Percentiles rank a stretch among this genome's conserved stretches.
These are phyloP conservation scores for Orgyia antiqua DNA, from an alignment of 2,888 invertebrate genomes.

Conservation along the genomic window DNA sequence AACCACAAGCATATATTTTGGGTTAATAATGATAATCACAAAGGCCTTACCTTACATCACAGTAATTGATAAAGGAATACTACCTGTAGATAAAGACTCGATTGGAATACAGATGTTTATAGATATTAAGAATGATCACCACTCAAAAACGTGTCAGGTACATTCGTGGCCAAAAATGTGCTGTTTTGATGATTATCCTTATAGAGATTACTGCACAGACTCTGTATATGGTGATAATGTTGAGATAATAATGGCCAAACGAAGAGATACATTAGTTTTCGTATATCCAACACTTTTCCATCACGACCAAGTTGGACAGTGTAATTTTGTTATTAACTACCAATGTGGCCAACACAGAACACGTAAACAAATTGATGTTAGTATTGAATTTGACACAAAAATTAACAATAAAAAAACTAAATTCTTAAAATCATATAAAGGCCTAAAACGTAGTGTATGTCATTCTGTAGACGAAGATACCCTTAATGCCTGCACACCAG, in stretches of 20 bases:
- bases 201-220: conserved; percentile 37
- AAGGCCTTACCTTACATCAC: conserved; percentile 25
- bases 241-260: conserved; percentile 33
- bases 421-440: conserved; percentile 28
- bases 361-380: conserved; percentile 24
- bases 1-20: conserved; percentile 16
- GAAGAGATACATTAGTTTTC: conserved; percentile 38
- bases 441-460: conserved; percentile 30
- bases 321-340: conserved; percentile 37
- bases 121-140: conserved; percentile 45
- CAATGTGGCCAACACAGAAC: conserved; percentile 26
- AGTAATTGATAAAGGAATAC: conserved; percentile 50
- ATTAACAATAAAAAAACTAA: conserved; percentile 17
- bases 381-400: conserved; percentile 48
- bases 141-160: conserved; percentile 30
- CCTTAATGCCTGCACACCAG: conserved; percentile 42
- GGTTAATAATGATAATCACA: conserved; percentile 19
- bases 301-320: conserved; percentile 50
- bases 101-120: conserved; percentile 53
- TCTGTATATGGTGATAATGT: conserved; percentile 28
- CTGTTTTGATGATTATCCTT: conserved; percentile 35
- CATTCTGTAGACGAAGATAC: conserved; percentile 44
- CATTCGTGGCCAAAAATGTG: conserved; percentile 37
- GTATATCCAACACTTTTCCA: conserved; percentile 45
- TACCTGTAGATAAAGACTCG: conserved; percentile 42